Conservation (phyloP, 2,888 invertebrate species). For the Lepetodrilus schrolli region DNA sequence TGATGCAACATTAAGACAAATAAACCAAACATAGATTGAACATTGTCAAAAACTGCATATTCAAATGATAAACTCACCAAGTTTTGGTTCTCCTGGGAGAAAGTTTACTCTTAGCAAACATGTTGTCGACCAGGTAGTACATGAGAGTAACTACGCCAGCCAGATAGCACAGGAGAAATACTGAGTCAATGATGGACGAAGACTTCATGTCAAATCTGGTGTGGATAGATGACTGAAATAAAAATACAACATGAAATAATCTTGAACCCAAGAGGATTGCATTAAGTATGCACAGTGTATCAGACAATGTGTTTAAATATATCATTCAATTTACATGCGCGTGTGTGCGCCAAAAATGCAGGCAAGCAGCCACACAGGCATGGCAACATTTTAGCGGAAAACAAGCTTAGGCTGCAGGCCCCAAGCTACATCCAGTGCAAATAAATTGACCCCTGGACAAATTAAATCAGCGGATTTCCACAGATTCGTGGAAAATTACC, state of each 20-base stretch:
- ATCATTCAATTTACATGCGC: too few species aligned
- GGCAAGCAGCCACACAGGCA: too few species aligned
- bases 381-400: too few species aligned
- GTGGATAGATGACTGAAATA: conserved; percentile 59
- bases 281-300: too few species aligned
- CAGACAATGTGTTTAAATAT: too few species aligned
- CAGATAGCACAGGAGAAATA: conserved; percentile 60
- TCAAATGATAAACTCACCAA: conserved; percentile 58
- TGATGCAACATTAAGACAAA: background rate
- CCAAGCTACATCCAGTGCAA: background rate
- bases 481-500: too few species aligned
- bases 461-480: too few species aligned
- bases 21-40: background rate
- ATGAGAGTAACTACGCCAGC: conserved; percentile 57
- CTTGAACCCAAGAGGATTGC: too few species aligned
- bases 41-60: background rate
- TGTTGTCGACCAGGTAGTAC: conserved; percentile 71
- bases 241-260: too few species aligned
- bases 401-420: too few species aligned
- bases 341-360: too few species aligned
- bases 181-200: conserved; percentile 52
- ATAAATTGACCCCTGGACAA: too few species aligned
- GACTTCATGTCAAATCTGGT: conserved; percentile 55
- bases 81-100: conserved; percentile 70
- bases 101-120: conserved; percentile 69